phyloP scores from a whole-genome alignment of 2,888 invertebrate genomes.

The Drosophila hawaiiensis region DNA sequence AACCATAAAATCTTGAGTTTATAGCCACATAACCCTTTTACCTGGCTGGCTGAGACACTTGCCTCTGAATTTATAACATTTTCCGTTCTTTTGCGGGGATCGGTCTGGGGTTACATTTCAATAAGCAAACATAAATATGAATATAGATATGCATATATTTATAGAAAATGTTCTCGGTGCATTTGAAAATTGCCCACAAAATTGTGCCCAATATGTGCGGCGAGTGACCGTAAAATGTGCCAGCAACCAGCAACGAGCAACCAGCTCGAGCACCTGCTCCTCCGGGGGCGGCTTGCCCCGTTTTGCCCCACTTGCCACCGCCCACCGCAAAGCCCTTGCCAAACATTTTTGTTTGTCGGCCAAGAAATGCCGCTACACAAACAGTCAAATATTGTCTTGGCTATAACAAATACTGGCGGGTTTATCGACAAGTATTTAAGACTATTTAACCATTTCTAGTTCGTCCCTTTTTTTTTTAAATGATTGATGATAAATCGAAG shows the following conservation, averaged over 20 bases:
- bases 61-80: conserved; percentile 20
- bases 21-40: conserved; percentile 62
- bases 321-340: neutral
- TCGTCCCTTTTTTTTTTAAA: neutral
- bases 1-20: conserved; percentile 70
- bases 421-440: neutral
- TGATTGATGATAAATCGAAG: neutral
- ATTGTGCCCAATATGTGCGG: conserved; percentile 68
- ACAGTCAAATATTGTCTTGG: conserved; percentile 63
- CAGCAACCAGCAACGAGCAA: conserved; percentile 33
- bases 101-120: conserved; percentile 54
- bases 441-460: neutral
- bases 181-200: conserved; percentile 76
- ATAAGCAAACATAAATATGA: conserved; percentile 71
- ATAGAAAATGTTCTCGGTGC: conserved; percentile 67
- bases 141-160: conserved; percentile 51
- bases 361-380: conserved; percentile 64
- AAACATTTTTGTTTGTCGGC: conserved; percentile 46
- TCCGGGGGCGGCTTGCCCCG: neutral
- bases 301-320: neutral
- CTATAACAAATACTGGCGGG: conserved; percentile 35
- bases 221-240: conserved; percentile 63
- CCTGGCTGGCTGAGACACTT: conserved; percentile 21
- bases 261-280: conserved; percentile 57
- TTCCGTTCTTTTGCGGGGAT: neutral